A percentile compares a stretch with the other conserved stretches of the same genome.
phyloP scores from a whole-genome alignment of 2,113 vertebrate genomes.

The Cromileptes altivelis region DNA sequence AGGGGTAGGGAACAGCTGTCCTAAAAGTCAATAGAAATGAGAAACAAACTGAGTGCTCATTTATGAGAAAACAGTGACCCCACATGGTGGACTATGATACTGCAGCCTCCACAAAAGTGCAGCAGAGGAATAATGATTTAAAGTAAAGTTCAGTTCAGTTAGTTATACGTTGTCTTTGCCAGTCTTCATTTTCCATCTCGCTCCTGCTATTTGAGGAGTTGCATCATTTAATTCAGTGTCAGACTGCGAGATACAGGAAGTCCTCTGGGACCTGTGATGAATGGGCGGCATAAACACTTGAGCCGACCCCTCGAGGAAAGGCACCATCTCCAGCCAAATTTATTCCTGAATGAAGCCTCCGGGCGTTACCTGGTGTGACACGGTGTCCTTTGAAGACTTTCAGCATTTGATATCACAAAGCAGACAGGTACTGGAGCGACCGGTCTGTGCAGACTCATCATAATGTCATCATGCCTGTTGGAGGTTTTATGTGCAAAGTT shows the following conservation, averaged over 20 bases:
- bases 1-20: background rate
- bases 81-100: constrained; percentile 17
- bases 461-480: constrained; percentile 21
- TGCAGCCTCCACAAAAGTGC: background rate
- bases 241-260: background rate
- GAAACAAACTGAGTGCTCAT: background rate
- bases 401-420: constrained; percentile 14
- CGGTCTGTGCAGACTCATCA: constrained; percentile 2
- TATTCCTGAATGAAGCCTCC: background rate
- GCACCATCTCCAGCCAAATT: background rate
- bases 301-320: background rate
- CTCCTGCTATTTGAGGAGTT: constrained; percentile 1
- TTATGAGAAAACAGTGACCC: constrained; percentile 28
- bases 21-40: background rate
- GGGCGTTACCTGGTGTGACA: background rate
- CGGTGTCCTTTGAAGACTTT: constrained; percentile 19
- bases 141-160: background rate
- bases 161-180: background rate
- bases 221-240: constrained; percentile 2
- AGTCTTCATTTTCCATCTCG: background rate
- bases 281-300: background rate
- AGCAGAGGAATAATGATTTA: background rate
- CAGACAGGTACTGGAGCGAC: background rate
- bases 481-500: constrained; percentile 35
- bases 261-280: constrained; percentile 23